phyloP scores from a whole-genome alignment of 2,888 invertebrate genomes.

The Amitus sp. region DNA sequence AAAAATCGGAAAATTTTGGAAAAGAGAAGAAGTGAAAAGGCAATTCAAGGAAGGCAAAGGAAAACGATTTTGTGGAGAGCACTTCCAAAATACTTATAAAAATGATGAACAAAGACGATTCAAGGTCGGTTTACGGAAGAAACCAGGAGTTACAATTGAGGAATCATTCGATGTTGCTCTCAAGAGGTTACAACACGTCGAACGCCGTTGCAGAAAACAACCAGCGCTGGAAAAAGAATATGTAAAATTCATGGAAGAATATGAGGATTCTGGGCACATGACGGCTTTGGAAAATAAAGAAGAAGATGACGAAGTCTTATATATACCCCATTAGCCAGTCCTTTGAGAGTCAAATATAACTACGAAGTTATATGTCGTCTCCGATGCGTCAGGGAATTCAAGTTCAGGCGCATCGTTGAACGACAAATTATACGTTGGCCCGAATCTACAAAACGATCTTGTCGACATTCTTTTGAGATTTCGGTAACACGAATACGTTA shows the following conservation, averaged over 20 bases:
- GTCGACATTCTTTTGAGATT: no score
- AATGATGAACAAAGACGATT: conserved; percentile 21
- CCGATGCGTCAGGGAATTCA: conserved; percentile 11
- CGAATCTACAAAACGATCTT: no score
- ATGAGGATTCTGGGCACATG: conserved; percentile 26
- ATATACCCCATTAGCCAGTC: conserved; percentile 19
- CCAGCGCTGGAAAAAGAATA: conserved; percentile 22
- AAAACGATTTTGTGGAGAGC: not conserved
- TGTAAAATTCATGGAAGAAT: conserved; percentile 27
- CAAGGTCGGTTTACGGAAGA: conserved; percentile 25
- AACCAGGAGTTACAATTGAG: conserved; percentile 12
- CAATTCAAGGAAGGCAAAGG: no score
- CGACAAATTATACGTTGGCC: conserved; percentile 16
- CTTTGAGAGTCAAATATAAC: conserved; percentile 6
- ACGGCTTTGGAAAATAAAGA: not conserved
- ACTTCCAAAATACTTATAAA: not conserved
- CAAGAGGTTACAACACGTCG: conserved; percentile 16
- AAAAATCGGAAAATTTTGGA: no score
- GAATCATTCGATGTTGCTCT: conserved; percentile 23
- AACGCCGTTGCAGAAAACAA: conserved; percentile 17
- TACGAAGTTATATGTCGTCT: conserved; percentile 12
- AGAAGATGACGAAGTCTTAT: not conserved
- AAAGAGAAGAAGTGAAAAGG: no score
- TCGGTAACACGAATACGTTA: conserved; percentile 13
- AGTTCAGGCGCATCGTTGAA: conserved; percentile 10